Base-by-base conservation (phyloP, 2,888 invertebrate species). In the Cryptosula pallasiana region DNA sequence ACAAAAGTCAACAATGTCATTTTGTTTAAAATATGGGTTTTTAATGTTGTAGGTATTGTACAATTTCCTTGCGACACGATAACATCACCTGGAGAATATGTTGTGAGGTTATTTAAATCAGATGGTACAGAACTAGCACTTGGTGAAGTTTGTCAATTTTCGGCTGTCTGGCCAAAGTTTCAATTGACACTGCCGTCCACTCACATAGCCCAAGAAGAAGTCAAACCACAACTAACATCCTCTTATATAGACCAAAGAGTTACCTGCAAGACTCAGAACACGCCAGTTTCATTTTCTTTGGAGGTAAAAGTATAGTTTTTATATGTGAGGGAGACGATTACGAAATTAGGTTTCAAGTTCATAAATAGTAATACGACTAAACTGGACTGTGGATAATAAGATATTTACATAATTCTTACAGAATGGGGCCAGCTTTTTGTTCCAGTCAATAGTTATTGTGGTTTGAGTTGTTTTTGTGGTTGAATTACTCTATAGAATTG, bases 91-190 rank as follows among this genome's bases (percentile, higher is more conserved):
- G 63, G 63, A 63, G 20, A 16, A 5, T 63, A 63, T 32, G 27
- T 32, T 13, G 63, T 63, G 13, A 63, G 32, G n/a, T 32, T 63
- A 32, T 27, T 25, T 32, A 32, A 34, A 2, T 27, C 63, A 5
- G 9, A 2, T 5, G 63, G 63, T 32, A n/a, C 29, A 25, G 63
- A 29, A 5, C 20, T 63, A 3, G 9, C 63, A 2, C 32, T 32
- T 5, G 45, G 45, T 45, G 20, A 45, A 45, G 27, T 32, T 5
- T 63, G 29, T 13, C 27, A 63, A 9, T 32, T 63, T 32, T 5
- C 13, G 13, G 70, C 70, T 5, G 45, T 36, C 27, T 70, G 70
- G 70, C 36, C 70, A n/a, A 23, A 70, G 70, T 54, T 70, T 23
- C 20, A 45, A 25, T 25, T 70, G 5, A 35, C 70, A 2, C n/a